These are phyloP conservation scores for Melitaea athalia DNA, from an alignment of 2,888 invertebrate species.

Conservation along the genomic window DNA sequence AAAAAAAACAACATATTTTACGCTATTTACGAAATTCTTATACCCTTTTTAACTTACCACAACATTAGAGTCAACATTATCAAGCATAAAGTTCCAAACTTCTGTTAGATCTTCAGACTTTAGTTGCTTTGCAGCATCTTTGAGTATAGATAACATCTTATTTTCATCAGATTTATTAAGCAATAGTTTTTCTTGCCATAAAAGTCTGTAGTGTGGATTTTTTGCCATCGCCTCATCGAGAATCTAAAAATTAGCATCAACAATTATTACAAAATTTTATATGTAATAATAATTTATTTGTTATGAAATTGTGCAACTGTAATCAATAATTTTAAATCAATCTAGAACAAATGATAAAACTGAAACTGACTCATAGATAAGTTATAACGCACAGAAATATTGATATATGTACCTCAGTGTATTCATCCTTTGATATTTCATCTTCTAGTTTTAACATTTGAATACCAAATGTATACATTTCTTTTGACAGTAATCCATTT, in stretches of 20 bases:
- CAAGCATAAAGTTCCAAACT: constrained; percentile 65
- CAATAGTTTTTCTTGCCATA: constrained; percentile 68
- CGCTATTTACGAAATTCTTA: background rate
- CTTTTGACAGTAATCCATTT: constrained; percentile 61
- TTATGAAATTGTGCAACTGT: background rate
- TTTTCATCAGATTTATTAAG: constrained; percentile 62
- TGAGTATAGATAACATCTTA: constrained; percentile 58
- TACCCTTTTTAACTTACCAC: constrained; percentile 55
- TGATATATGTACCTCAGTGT: constrained; percentile 55
- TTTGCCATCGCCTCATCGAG: constrained; percentile 58
- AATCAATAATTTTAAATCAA: background rate
- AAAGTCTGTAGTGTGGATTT: constrained; percentile 53
- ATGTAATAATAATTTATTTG: background rate
- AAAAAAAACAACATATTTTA: background rate
- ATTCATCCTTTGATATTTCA: constrained; percentile 53
- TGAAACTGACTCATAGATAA: background rate
- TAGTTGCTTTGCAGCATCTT: constrained; percentile 62
- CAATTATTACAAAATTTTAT: no score
- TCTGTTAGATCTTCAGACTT: constrained; percentile 57
- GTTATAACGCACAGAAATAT: background rate
- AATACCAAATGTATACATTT: constrained; percentile 73
- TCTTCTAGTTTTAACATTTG: constrained; percentile 64
- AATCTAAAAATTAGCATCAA: constrained; percentile 52
- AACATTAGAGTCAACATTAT: constrained; percentile 58
- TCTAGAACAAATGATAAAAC: background rate